Base-by-base conservation (phyloP, 2,888 invertebrate genomes). In the Ischnus inquisitorius region DNA sequence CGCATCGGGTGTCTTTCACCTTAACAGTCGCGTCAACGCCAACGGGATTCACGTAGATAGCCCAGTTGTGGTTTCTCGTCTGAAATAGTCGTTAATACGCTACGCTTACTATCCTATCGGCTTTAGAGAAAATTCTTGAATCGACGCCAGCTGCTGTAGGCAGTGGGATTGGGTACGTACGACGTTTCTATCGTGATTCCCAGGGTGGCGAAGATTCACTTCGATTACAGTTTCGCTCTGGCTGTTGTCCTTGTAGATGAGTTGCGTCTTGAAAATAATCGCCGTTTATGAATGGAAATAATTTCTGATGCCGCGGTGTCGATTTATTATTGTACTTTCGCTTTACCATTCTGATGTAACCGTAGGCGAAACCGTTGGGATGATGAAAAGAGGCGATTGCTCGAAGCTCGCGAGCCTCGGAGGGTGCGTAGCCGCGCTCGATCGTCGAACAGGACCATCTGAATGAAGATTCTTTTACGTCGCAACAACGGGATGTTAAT, bases 371-470 rank as follows among this genome's bases (percentile, higher is more conserved):
- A 0, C 98, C 97, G 16, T 95, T 94, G 0, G 98, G 97, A 94
- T 98, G 97, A 94, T 98, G 98, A 93, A 99, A 99, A 0, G 97
- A 98, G 1, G 98, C 98, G 82, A 98, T 97, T 2, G 96, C 98
- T 79, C 97, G 95, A 65, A 98, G 94, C 94, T 98, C 98, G 46
- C 97, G 94, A 0, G 97, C 98, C 92, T 98, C 98, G 0, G 97
- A 96, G 0, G 98, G 97, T 83, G 97, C 97, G 93, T 98, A 98
- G 0, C 98, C 98, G 87, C 98, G 95, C 93, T 97, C 97, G 51
- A 98, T 95, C 0, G 96, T 96, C 1, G 97, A 97, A 92, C 98
- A 98, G 0, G 97, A 97, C 97, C 97, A 98, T 88, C 97, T 95
- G 0, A 95, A 95, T 88, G 95, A 71, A 39, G 41, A 54, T 28